Evolutionary conservation across 2,113 vertebrate genomes (phyloP), one percentile per base, ranked within the genome.

Genomic region (Desmodus rotundus): DNA sequence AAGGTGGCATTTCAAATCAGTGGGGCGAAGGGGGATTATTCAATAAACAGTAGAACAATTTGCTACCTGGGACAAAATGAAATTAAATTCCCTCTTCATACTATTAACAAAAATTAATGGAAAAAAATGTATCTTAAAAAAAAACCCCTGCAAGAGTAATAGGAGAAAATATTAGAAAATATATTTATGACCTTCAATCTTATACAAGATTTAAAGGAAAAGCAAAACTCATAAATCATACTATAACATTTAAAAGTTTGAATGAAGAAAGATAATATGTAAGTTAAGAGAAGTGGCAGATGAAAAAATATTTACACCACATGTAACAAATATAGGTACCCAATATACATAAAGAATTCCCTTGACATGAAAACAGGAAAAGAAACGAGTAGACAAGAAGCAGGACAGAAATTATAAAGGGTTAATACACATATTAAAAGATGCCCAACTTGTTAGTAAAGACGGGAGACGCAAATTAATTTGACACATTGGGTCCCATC

Each of bases 81-180:
- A 73, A 68, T 56, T 65, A 86, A 93, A 94, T 89, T 73, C n/a
- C 31, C 14, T 50, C 28, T 74, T 89, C 16, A 33, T 28, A 65
- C 33, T 17, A 24, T 61, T 84, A 87, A 87, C 63, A 76, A 92
- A 95, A 93, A 68, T 68, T 61, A 94, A 76, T 70, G 54, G 36
- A 47, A 17, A n/a, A 47, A 83, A 77, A 80, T 16, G 20, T 16
- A 45, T 50, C 72, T 77, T 4, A 58, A 45, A 81, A 81, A 56
- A 38, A 22, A 86, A 7, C n/a, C n/a, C 19, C 73, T 61, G 26
- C 31, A 76, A 72, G 36, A 65, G 24, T n/a, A 91, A 33, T 56
- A 77, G 58, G 88, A 78, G 38, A 38, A 67, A 76, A 31, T 2
- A 0, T n/a, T 73, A 52, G 20, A 78, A 85, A 65, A 70, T 86